A percentile compares a stretch with the other conserved stretches of the same genome.
These are phyloP conservation scores for Eonycteris spelaea DNA, from an alignment of 2,113 vertebrate species.

Conservation along the genomic window DNA sequence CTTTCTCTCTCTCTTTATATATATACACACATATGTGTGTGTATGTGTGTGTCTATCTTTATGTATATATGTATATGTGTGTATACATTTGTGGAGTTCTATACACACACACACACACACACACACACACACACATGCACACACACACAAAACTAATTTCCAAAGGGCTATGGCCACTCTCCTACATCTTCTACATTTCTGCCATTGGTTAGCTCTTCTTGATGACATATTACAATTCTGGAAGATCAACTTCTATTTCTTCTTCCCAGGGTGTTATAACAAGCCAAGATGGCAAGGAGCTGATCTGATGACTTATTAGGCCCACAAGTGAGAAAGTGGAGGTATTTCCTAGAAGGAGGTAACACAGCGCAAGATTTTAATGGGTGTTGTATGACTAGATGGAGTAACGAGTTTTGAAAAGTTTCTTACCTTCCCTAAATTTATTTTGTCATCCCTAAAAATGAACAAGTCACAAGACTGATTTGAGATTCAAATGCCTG, in stretches of 20 bases:
- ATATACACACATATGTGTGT: too few species aligned
- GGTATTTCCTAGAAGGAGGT: background rate
- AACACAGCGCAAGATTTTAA: background rate
- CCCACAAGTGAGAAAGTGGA: background rate
- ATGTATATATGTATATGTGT: rapidly evolving
- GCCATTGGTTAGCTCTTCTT: background rate
- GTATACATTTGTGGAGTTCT: background rate
- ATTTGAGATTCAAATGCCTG: background rate
- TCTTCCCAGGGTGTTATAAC: background rate
- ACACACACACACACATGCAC: background rate
- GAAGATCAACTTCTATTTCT: background rate
- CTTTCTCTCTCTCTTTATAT: background rate
- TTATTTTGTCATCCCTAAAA: background rate
- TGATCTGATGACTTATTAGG: background rate
- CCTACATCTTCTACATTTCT: background rate
- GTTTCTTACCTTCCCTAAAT: background rate
- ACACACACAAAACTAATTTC: background rate
- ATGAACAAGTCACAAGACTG: background rate
- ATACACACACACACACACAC: background rate
- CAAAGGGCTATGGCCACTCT: background rate
- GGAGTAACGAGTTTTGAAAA: background rate
- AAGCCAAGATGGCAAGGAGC: background rate
- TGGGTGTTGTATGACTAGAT: background rate
- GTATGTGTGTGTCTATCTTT: too few species aligned
- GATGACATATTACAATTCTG: background rate